Evolutionary conservation across 2,113 vertebrate species (phyloP), one percentile per base, ranked within the genome.

Genomic region (Lophura nycthemera): DNA sequence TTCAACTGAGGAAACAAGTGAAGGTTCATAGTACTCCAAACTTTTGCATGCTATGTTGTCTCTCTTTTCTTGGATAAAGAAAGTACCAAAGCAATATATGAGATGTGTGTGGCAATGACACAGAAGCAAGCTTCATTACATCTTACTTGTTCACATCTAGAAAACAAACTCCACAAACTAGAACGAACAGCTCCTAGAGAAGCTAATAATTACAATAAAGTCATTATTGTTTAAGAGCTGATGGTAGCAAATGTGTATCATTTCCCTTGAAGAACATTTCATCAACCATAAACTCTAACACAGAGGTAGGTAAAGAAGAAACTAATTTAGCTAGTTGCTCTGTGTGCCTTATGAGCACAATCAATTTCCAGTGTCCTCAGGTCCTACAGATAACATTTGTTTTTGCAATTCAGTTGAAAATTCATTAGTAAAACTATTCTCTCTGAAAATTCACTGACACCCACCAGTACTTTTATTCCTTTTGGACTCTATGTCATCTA

Each of bases 381-480:
- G 70, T 84, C 69, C 48, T 87, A 76, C 18, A 75, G 70, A 86
- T 75, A 86, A 48, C 66, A 93, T 93, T 80, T 90, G n/a, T 5
- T 83, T 95, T 75, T 72, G 47, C 30, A 92, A 50, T 89, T 84
- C 52, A 25, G 3, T 87, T 83, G 73, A 82, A 92, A 89, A 92
- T 90, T 95, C 30, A 59, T 93, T 93, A 93, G 63, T 63, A 84
- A 92, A 89, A 89, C 54, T 78, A n/a, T 45, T 79, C 30, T 13
- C 27, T 15, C 27, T 76, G 56, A 85, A 72, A 90, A 76, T 84
- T 87, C 66, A 76, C 32, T n/a, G 16, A 45, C 40, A 89, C 10
- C 18, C 16, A 73, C 11, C 9, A 82, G 18, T 34, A 19, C 5
- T 76, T 88, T 90, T 65, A 76, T 72, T 92, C 40, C 27, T 87